Evolutionary conservation across 2,113 vertebrate genomes (phyloP), one percentile per base, ranked within the genome.

Genomic region (Pluvianellus socialis): DNA sequence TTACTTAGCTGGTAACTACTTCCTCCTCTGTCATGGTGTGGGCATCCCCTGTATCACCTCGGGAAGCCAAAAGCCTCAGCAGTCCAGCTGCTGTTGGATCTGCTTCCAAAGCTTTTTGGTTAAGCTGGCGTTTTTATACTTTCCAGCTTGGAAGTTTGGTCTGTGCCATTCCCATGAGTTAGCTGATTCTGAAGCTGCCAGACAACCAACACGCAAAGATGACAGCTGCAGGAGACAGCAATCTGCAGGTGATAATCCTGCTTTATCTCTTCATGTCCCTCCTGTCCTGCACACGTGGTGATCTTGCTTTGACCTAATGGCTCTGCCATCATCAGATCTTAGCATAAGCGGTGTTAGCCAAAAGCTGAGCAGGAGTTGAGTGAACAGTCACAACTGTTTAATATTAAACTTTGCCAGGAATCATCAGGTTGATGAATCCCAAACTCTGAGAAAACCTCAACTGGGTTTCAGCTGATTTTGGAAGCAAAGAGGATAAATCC

Each of bases 11-110:
- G 21, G 14, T 1, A 12, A 20, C 32, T 77, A 12, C 47, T 76
- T 75, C 50, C 28, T 84, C 8, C 40, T 74, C 26, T 4, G 2
- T 20, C 13, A 6, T 0, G 1, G n/a, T 18, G 16, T 0, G 2
- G 17, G 19, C 11, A 5, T 28, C 27, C 8, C 33, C 23, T 40
- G 13, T 38, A 38, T 50, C 52, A 40, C 44, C 33, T 7, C 1
- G 0, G 28, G 38, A 66, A 67, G 15, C 28, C 16, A 59, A n/a
- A 79, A 67, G 12, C 67, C 44, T 73, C 81, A 40, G 15, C 33
- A 40, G 23, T 33, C 38, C 20, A 11, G 16, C 33, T 73, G 32
- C 44, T 59, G 6, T n/a, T 79, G 67, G 15, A 73, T 59, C 28
- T n/a, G 38, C 38, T 47, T 66, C 52, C 45, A 73, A 58, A 85